Percentiles rank a stretch among this genome's conserved stretches.
phyloP scores from a whole-genome alignment of 2,888 invertebrate species.

The Volucella zonaria region DNA sequence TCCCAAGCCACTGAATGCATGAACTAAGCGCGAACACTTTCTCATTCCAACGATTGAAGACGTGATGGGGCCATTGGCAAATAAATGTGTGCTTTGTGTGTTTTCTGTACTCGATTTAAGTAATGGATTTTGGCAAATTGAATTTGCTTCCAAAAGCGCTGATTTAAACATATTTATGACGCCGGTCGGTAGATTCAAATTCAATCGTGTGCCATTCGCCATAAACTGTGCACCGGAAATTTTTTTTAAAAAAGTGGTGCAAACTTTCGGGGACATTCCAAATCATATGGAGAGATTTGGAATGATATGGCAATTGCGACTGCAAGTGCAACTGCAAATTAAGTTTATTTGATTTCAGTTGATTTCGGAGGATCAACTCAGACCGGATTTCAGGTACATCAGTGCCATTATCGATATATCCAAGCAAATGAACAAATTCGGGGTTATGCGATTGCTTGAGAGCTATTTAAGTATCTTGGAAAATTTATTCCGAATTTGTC shows the following conservation, averaged over 20 bases:
- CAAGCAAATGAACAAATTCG: slow-evolving; percentile 37
- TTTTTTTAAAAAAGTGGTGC: slow-evolving; percentile 75
- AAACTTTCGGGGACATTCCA: slow-evolving; percentile 76
- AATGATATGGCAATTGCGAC: slow-evolving; percentile 77
- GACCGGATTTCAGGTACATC: slow-evolving; percentile 51
- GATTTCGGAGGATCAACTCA: slow-evolving; percentile 62
- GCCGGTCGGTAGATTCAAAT: slow-evolving; percentile 70
- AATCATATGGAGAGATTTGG: slow-evolving; percentile 77
- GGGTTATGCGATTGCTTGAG: slow-evolving; percentile 35
- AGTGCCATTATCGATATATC: slow-evolving; percentile 55
- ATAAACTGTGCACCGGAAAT: slow-evolving; percentile 76
- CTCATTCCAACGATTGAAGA: no score
- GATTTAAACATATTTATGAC: no score
- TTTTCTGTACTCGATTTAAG: no score
- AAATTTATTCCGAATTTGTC: slow-evolving; percentile 71
- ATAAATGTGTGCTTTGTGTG: no score
- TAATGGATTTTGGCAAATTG: no score
- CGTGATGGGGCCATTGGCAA: no score
- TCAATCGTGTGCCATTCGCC: slow-evolving; percentile 77
- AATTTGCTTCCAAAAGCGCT: no score
- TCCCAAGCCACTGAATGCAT: no score
- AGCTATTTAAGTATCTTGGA: slow-evolving; percentile 68
- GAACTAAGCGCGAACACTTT: no score
- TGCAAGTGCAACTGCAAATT: no score
- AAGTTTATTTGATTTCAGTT: slow-evolving; percentile 76